These are phyloP conservation scores for Mystacides longicornis DNA, from an alignment of 2,888 invertebrate genomes.

Conservation along the genomic window DNA sequence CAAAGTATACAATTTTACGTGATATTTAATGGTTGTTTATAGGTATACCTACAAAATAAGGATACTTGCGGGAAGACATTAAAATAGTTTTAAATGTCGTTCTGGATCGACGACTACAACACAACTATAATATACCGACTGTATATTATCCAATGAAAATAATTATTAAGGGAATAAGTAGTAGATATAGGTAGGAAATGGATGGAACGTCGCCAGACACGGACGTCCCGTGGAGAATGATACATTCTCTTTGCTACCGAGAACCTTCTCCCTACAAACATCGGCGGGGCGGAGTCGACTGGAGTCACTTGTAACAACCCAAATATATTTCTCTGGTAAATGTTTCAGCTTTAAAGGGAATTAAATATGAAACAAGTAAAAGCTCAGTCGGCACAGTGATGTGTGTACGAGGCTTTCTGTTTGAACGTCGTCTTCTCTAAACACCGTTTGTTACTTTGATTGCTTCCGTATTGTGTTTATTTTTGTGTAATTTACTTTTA, in stretches of 20 bases:
- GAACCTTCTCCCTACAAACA: not conserved
- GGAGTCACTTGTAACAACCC: not conserved
- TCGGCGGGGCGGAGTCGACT: not conserved
- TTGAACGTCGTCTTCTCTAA: not conserved
- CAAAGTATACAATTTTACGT: no score
- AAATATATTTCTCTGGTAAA: not conserved
- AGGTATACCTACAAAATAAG: not conserved
- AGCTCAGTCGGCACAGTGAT: not conserved
- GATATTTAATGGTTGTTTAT: not conserved
- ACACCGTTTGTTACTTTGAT: not conserved
- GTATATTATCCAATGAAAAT: no score
- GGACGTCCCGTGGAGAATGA: not conserved
- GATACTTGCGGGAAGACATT: slow-evolving; percentile 1
- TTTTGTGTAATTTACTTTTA: not conserved
- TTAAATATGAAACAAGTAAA: not conserved
- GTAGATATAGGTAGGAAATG: not conserved
- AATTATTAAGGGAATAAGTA: not conserved
- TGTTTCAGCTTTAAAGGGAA: slow-evolving; percentile 1
- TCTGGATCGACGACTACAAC: slow-evolving; percentile 1
- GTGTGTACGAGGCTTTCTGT: not conserved
- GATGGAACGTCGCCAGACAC: not conserved
- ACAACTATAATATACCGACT: no score
- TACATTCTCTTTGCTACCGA: not conserved
- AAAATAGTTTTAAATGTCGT: slow-evolving; percentile 1
- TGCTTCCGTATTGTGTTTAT: not conserved